Conservation (phyloP, 2,797 vertebrate species). For the Spinus olivaceus region DNA sequence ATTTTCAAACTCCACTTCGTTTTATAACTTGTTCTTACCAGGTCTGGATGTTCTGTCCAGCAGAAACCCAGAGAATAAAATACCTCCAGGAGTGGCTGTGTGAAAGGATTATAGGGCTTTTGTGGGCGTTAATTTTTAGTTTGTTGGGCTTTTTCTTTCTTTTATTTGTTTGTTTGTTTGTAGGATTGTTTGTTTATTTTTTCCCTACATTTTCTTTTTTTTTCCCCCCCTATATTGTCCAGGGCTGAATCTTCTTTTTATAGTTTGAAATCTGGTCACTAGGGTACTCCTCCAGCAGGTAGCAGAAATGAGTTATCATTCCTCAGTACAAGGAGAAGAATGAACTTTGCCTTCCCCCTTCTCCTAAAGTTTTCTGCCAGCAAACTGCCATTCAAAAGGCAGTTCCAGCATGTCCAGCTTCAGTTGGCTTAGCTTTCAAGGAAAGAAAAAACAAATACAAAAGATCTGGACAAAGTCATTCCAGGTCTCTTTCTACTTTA, state of each 20-base stretch:
- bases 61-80: not conserved
- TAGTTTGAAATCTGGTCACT: not conserved
- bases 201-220: not conserved
- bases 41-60: not conserved
- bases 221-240: not conserved
- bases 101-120: not conserved
- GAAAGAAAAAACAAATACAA: not conserved
- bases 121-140: not conserved
- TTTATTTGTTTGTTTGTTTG: accelerated
- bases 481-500: not conserved
- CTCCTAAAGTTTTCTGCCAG: not conserved
- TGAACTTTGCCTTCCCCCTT: not conserved
- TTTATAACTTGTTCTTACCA: not conserved
- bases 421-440: not conserved
- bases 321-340: not conserved
- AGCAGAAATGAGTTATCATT: not conserved
- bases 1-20: not conserved
- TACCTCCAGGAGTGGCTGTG: not conserved
- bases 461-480: not conserved
- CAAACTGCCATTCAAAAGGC: not conserved
- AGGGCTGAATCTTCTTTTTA: not conserved
- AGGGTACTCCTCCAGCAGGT: not conserved
- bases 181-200: accelerated
- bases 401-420: not conserved
- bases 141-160: not conserved